These are phyloP conservation scores for Amblyornis subalaris DNA, from an alignment of 2,113 vertebrate species.

Conservation along the genomic window DNA sequence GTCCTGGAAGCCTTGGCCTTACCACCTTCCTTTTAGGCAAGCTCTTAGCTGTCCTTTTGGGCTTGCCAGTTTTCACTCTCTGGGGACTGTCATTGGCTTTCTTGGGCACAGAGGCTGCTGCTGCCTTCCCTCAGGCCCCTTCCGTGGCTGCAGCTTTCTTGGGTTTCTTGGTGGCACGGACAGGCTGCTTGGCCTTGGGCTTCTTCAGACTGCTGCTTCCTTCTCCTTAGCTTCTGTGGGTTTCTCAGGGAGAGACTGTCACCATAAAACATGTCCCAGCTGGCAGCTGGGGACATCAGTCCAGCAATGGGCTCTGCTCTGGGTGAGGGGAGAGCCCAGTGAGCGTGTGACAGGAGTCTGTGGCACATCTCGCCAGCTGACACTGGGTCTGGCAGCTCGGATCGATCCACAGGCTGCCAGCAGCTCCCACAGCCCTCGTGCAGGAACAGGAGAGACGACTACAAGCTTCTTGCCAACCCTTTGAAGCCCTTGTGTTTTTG, in stretches of 20 bases:
- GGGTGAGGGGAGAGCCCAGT: neutral
- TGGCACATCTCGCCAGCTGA: accelerated
- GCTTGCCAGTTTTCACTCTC: neutral
- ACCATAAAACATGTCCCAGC: neutral
- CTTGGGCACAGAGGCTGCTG: neutral
- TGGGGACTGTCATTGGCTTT: neutral
- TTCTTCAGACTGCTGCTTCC: neutral
- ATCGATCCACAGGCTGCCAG: neutral
- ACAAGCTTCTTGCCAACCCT: neutral
- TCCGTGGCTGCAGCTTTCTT: neutral
- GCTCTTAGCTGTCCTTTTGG: neutral
- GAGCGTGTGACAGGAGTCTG: neutral
- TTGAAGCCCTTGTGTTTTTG: neutral
- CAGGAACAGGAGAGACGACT: neutral
- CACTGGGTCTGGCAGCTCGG: neutral
- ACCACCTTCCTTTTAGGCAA: neutral
- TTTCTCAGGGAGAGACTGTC: neutral
- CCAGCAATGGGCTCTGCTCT: neutral
- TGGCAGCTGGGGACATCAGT: neutral
- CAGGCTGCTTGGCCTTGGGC: neutral
- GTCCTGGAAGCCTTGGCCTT: neutral
- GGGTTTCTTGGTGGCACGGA: neutral
- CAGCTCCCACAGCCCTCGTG: neutral
- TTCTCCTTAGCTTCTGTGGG: neutral
- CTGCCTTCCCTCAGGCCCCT: neutral